Evolutionary conservation across 2,797 vertebrate species (phyloP).

Genomic region (Aldrovandia affinis): DNA sequence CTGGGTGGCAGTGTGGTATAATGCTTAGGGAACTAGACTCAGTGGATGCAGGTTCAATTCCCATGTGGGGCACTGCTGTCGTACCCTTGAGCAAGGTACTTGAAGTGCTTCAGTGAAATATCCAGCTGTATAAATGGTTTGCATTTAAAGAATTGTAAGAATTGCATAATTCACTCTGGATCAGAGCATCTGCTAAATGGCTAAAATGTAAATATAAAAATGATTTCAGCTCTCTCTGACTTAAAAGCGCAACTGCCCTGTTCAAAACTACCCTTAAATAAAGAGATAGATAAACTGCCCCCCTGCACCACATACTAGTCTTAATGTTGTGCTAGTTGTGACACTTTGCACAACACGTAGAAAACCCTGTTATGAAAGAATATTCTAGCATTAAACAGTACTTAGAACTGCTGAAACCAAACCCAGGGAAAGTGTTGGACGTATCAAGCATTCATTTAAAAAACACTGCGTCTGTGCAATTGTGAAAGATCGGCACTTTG

Average conservation of each 20-base stretch:
- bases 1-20: no score
- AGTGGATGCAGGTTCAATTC: no score
- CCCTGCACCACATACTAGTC: neutral
- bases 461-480: constrained; percentile 17
- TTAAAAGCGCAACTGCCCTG: neutral
- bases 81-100: no score
- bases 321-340: no score
- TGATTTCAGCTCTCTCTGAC: neutral
- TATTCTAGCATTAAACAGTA: neutral
- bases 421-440: neutral
- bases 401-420: neutral
- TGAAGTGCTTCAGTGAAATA: no score
- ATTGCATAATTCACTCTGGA: no score
- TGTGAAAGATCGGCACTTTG: constrained; percentile 64
- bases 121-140: no score
- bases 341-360: neutral
- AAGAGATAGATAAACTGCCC: neutral
- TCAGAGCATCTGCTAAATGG: no score
- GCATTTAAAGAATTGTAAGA: no score
- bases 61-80: no score
- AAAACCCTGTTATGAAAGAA: neutral
- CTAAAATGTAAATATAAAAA: no score
- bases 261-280: neutral
- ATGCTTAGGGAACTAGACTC: no score
- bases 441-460: neutral